Evolutionary conservation across 2,888 invertebrate genomes (phyloP).

Genomic region (Rhogogaster chlorosoma): DNA sequence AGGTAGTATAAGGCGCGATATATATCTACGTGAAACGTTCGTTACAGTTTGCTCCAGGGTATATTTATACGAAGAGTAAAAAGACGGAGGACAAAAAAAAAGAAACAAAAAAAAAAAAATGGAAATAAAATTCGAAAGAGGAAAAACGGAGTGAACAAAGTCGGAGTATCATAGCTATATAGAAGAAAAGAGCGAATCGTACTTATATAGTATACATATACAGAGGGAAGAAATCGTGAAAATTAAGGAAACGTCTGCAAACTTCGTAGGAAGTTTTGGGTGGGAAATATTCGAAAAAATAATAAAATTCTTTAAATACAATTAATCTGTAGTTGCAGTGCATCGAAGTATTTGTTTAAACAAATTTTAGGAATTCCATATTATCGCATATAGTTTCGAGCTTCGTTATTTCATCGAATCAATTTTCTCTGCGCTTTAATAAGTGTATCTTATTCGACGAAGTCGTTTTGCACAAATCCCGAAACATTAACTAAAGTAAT

Average conservation of each 20-base stretch:
- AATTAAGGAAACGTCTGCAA: neutral
- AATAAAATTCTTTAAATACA: neutral
- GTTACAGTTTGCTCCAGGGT: slow-evolving; percentile 2
- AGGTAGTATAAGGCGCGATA: neutral
- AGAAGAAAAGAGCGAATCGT: neutral
- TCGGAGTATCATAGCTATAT: neutral
- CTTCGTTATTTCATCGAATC: neutral
- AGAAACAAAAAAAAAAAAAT: neutral
- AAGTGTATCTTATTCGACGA: neutral
- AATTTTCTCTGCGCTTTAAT: neutral
- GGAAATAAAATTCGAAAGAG: neutral
- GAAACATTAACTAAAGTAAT: neutral
- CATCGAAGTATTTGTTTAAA: neutral
- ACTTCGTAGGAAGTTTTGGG: neutral
- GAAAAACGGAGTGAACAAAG: neutral
- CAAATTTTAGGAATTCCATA: neutral
- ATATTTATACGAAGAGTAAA: slow-evolving; percentile 8
- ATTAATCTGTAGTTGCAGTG: neutral
- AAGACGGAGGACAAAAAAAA: neutral
- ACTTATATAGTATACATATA: neutral
- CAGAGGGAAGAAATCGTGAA: neutral
- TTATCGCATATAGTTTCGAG: neutral
- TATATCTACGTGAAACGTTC: neutral
- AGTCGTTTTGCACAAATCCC: neutral
- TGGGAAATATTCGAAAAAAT: neutral